Percentiles rank a stretch among this genome's conserved stretches.
phyloP scores from a whole-genome alignment of 30 jellyfish, hydroid and myxozoan species.

The Hydra vulgaris region DNA sequence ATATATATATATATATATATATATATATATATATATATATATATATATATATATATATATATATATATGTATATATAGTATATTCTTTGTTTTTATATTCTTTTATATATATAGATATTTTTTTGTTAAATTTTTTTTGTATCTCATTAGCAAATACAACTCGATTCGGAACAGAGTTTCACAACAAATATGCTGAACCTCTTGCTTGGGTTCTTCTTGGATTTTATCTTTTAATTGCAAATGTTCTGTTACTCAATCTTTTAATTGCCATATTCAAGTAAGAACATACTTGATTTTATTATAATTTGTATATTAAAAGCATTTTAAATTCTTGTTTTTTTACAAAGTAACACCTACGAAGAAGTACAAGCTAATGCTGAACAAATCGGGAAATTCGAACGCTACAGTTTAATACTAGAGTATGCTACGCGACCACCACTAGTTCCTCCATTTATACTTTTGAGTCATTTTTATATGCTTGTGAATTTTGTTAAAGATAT shows the following conservation, averaged over 20 bases:
- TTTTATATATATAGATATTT: too few species aligned
- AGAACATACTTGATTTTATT: background rate
- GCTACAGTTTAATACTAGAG: slow-evolving; percentile 29
- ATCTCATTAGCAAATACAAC: slow-evolving; percentile 24
- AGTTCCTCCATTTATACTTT: slow-evolving; percentile 27
- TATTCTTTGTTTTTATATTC: too few species aligned
- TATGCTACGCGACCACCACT: slow-evolving; percentile 39
- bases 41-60: too few species aligned
- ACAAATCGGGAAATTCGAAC: slow-evolving; percentile 40
- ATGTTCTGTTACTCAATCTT: slow-evolving; percentile 36
- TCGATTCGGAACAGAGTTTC: slow-evolving; percentile 28
- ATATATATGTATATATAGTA: too few species aligned
- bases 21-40: too few species aligned
- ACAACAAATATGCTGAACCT: slow-evolving; percentile 31
- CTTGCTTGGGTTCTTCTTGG: slow-evolving; percentile 26
- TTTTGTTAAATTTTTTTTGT: background rate
- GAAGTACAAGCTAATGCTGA: slow-evolving; percentile 25
- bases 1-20: too few species aligned
- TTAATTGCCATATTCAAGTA: slow-evolving; percentile 37
- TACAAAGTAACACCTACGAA: slow-evolving; percentile 25
- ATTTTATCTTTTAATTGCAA: slow-evolving; percentile 23
- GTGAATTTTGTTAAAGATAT: background rate
- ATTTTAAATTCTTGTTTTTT: background rate
- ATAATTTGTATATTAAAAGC: background rate
- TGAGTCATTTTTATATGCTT: slow-evolving; percentile 17